Conservation (phyloP, 2,888 invertebrate species). For the Drosophila trichaetosa region DNA sequence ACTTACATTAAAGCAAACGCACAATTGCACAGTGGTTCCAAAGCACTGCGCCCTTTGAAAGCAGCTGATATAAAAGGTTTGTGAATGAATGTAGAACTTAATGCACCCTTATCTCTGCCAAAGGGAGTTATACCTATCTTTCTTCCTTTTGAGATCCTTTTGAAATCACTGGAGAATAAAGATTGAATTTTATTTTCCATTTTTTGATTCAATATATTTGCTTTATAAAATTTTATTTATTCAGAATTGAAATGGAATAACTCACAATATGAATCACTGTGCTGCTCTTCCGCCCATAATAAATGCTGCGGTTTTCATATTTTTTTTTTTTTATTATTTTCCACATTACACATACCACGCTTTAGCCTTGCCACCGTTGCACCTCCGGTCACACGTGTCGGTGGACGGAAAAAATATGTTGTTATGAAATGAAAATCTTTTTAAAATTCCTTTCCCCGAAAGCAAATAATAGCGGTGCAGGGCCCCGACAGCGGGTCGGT, state of each 20-base stretch:
- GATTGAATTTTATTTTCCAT: neutral
- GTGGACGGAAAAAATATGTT: constrained; percentile 43
- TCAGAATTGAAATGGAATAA: neutral
- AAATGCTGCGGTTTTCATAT: constrained; percentile 30
- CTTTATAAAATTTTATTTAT: neutral
- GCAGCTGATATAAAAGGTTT: neutral
- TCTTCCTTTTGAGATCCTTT: neutral
- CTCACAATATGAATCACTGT: constrained; percentile 23
- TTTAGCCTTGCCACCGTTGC: constrained; percentile 27
- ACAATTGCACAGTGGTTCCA: constrained; percentile 35
- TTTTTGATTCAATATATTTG: neutral
- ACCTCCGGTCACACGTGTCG: constrained; percentile 39
- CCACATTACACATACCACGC: constrained; percentile 64
- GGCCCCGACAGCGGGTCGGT: constrained; percentile 14
- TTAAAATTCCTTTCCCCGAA: constrained; percentile 70
- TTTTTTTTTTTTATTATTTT: constrained; percentile 27
- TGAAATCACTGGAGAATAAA: neutral
- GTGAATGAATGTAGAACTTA: neutral
- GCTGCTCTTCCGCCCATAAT: constrained; percentile 19
- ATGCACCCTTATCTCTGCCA: neutral
- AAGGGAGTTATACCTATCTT: neutral
- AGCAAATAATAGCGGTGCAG: constrained; percentile 60
- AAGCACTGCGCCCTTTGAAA: constrained; percentile 11
- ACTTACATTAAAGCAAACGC: constrained; percentile 37
- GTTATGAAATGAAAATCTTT: constrained; percentile 74